Evolutionary conservation across 2,113 vertebrate genomes (phyloP), one percentile per base, ranked within the genome.

Genomic region (Callipepla californica): DNA sequence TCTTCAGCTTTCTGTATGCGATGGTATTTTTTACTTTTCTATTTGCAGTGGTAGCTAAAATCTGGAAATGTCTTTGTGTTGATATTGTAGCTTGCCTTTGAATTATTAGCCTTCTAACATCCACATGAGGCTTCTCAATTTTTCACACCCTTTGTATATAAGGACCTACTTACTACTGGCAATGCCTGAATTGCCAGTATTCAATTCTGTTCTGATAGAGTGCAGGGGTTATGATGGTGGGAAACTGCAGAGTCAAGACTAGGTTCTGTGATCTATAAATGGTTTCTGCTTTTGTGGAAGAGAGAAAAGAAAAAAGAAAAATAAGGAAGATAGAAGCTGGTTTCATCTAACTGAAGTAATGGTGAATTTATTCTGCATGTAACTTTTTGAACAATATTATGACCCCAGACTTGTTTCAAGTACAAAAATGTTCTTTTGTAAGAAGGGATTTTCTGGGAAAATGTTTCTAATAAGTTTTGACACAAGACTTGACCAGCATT

Each of bases 1-100:
- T 55, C 13, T 48, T 38, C 22, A 61, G 36, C 30, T 65, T 78
- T 25, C 51, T 5, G 1, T 1, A 0, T 0, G 0, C 21, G 22
- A 2, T 13, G 11, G 34, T 4, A 5, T 68, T 80, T 74, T 17
- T 32, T 2, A 16, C 48, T 40, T 22, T 78, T 40, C 22, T 75
- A 4, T 67, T 59, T 44, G 47, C 17, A 51, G 25, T 7, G 13
- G 26, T 36, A 58, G 34, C 47, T 44, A 3, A 25, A 51, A 7
- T n/a, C 59, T 8, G 34, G 8, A 17, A 7, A 17, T 4, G 2
- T 47, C 13, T 66, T 15, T 80, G 53, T 59, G 38, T 1, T 50
- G 59, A 50, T 62, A 11, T 26, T 72, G 19, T 1, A 40, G 48
- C 34, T 90, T 63, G 59, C 22, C 40, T 61, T 36, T 0, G 0